These are phyloP conservation scores for Spodoptera littoralis DNA, from an alignment of 2,888 invertebrate genomes.

Conservation along the genomic window DNA sequence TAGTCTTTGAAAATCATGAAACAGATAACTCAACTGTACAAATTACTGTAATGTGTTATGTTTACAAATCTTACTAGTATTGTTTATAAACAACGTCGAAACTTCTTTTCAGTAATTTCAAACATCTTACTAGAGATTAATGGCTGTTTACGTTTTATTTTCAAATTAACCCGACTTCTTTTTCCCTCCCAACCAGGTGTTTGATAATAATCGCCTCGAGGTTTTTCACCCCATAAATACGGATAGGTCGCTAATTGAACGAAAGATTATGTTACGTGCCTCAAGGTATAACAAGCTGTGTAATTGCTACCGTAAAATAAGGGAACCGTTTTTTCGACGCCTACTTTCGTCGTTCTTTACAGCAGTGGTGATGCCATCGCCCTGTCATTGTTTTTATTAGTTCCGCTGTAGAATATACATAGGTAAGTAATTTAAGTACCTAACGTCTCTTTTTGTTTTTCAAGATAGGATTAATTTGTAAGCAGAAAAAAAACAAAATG, in stretches of 20 bases:
- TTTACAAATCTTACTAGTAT: slow-evolving; percentile 63
- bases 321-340: slow-evolving; percentile 1
- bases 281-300: slow-evolving; percentile 45
- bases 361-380: slow-evolving; percentile 6
- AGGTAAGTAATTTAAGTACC: too few species aligned
- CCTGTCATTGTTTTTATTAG: slow-evolving; percentile 24
- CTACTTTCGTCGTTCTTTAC: background rate
- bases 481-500: too few species aligned
- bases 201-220: slow-evolving; percentile 68
- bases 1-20: slow-evolving; percentile 4
- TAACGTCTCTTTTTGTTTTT: background rate
- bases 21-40: slow-evolving; percentile 33
- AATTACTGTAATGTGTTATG: slow-evolving; percentile 40
- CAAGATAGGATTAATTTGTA: background rate
- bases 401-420: slow-evolving; percentile 1
- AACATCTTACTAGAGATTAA: slow-evolving; percentile 64
- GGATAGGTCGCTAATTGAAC: slow-evolving; percentile 69
- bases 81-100: slow-evolving; percentile 68
- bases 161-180: slow-evolving; percentile 51
- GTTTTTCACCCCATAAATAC: slow-evolving; percentile 57
- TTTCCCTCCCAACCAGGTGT: slow-evolving; percentile 66
- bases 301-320: slow-evolving; percentile 30
- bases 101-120: slow-evolving; percentile 61
- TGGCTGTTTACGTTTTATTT: slow-evolving; percentile 58
- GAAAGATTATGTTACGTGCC: slow-evolving; percentile 70